Evolutionary conservation across 2,888 invertebrate genomes (phyloP).

Genomic region (Octodonta nipae): DNA sequence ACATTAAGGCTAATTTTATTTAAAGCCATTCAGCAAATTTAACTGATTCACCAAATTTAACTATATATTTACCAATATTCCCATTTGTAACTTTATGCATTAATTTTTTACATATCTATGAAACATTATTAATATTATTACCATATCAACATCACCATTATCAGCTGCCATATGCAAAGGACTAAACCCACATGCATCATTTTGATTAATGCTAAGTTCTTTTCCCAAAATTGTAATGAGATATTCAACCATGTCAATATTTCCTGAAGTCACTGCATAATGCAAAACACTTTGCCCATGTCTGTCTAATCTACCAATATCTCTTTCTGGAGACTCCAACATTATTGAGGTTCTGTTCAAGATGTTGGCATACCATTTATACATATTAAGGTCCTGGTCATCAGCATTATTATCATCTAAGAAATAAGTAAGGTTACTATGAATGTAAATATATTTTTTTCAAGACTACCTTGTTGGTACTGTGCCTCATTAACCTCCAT

Average conservation of each 20-base stretch:
- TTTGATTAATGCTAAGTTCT: constrained; percentile 46
- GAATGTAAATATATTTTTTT: too few species aligned
- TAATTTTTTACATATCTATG: too few species aligned
- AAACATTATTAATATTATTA: too few species aligned
- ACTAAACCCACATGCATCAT: constrained; percentile 51
- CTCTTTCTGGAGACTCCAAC: constrained; percentile 33
- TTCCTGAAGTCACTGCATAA: constrained; percentile 58
- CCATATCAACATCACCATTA: constrained; percentile 44
- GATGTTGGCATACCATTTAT: constrained; percentile 62
- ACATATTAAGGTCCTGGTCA: constrained; percentile 29
- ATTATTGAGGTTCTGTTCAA: constrained; percentile 47
- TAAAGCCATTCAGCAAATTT: too few species aligned
- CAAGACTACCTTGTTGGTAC: too few species aligned
- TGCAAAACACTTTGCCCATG: constrained; percentile 56
- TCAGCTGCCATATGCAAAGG: constrained; percentile 55
- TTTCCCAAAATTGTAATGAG: constrained; percentile 35
- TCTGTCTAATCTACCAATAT: constrained; percentile 48
- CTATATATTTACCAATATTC: too few species aligned
- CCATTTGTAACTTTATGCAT: too few species aligned
- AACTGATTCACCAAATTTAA: too few species aligned
- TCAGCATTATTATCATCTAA: constrained; percentile 16
- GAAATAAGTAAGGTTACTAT: constrained; percentile 3
- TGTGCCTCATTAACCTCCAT: constrained; percentile 49
- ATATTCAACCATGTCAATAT: constrained; percentile 46
- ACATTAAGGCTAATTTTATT: too few species aligned